These are phyloP conservation scores for Hemibagrus wyckioides DNA, from an alignment of 2,113 vertebrate genomes.

Conservation along the genomic window DNA sequence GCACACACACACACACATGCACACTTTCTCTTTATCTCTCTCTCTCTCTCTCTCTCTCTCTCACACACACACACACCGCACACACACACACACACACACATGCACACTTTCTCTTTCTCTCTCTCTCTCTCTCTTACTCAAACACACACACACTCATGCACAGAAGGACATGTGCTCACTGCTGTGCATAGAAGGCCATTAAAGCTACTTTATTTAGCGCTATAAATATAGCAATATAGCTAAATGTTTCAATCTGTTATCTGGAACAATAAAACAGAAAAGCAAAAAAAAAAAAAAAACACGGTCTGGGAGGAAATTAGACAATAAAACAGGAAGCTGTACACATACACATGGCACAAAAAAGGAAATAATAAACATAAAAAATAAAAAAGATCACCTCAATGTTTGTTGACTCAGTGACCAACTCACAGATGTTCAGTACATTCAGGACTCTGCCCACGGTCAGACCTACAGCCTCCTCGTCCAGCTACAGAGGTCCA, in stretches of 20 bases:
- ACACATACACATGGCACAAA: constrained; percentile 56
- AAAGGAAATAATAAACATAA: background rate
- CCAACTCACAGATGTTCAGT: background rate
- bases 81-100: too few species aligned
- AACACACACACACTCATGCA: constrained; percentile 16
- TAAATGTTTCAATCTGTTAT: background rate
- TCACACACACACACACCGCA: background rate
- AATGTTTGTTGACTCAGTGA: background rate
- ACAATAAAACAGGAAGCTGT: background rate
- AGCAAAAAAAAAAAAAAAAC: constrained; percentile 16
- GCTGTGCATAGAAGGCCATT: constrained; percentile 41
- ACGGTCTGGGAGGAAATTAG: background rate
- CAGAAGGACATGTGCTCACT: constrained; percentile 29
- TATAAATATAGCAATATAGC: constrained; percentile 45
- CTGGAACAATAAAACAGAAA: constrained; percentile 31
- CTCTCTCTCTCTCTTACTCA: too few species aligned
- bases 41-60: background rate
- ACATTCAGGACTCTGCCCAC: constrained; percentile 56
- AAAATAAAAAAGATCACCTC: background rate
- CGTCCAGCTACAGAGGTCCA: constrained; percentile 19
- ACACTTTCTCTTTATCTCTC: background rate
- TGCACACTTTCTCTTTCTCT: too few species aligned
- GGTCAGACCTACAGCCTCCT: constrained; percentile 36
- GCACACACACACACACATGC: too few species aligned
- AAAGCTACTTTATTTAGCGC: constrained; percentile 40